Evolutionary conservation across 2,888 invertebrate genomes (phyloP).

Genomic region (Melangyna quadrimaculata): DNA sequence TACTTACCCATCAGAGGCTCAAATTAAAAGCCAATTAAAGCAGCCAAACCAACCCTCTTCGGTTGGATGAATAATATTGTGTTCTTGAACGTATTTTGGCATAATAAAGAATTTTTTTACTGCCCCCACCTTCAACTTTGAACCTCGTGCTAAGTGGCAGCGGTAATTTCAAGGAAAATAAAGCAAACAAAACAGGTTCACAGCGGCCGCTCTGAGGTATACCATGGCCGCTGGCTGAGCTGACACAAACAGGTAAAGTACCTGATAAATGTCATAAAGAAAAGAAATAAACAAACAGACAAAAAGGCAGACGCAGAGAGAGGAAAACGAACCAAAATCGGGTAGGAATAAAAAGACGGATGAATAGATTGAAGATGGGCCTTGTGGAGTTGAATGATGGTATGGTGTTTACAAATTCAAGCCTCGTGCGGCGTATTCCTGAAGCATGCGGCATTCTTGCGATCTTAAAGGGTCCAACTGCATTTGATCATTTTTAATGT

Average conservation of each 20-base stretch:
- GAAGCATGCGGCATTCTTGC: conserved; percentile 66
- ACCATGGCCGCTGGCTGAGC: conserved; percentile 13
- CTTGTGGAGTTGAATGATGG: not conserved
- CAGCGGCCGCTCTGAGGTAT: not conserved
- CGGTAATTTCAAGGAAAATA: conserved; percentile 48
- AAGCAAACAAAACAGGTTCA: conserved; percentile 55
- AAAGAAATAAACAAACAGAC: not conserved
- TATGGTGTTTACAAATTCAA: conserved; percentile 64
- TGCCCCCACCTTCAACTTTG: conserved; percentile 58
- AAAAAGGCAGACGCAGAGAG: not conserved
- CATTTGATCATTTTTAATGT: conserved; percentile 51
- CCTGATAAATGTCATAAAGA: conserved; percentile 67
- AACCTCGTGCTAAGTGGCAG: conserved; percentile 29
- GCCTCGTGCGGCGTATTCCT: conserved; percentile 66
- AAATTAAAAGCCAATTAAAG: conserved; percentile 68
- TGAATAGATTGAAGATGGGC: not conserved
- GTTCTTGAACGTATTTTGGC: conserved; percentile 22
- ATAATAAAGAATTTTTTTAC: conserved; percentile 34
- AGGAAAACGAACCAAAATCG: not conserved
- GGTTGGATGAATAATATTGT: not conserved
- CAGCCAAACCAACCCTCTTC: conserved; percentile 28
- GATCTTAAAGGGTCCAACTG: conserved; percentile 54
- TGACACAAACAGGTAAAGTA: conserved; percentile 65
- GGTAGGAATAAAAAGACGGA: not conserved
- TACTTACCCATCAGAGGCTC: conserved; percentile 52